phyloP scores from a whole-genome alignment of 1,140 invertebrate species.

The Drosophila lini region DNA sequence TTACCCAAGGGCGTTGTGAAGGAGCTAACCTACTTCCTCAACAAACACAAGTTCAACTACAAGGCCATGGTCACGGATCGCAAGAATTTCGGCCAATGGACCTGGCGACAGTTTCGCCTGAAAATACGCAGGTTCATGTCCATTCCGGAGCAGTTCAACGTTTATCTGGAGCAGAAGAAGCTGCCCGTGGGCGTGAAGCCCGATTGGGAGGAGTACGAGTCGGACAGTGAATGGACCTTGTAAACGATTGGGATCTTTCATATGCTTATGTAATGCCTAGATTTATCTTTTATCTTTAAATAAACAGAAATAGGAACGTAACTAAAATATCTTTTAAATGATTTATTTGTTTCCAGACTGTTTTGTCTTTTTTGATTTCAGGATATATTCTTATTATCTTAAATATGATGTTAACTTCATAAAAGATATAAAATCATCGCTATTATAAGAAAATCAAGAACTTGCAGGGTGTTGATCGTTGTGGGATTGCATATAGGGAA shows the following conservation, averaged over 20 bases:
- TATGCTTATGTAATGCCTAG: conserved; percentile 30
- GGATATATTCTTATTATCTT: no score
- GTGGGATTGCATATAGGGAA: no score
- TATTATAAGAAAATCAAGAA: no score
- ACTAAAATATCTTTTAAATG: background rate
- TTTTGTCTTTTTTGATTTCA: no score
- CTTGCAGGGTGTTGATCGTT: no score
- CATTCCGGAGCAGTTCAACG: conserved; percentile 89
- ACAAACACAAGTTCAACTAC: conserved; percentile 94
- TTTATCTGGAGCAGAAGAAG: conserved; percentile 84
- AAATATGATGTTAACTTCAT: no score
- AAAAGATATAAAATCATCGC: no score
- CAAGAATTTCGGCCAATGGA: conserved; percentile 94
- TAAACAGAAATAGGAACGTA: conserved; percentile 13
- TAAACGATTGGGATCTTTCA: conserved; percentile 21
- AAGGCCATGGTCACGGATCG: conserved; percentile 93
- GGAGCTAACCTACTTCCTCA: conserved; percentile 92
- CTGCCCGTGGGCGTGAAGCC: conserved; percentile 54
- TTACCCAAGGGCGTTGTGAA: conserved; percentile 91
- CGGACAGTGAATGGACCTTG: conserved; percentile 80
- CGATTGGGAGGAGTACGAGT: conserved; percentile 79
- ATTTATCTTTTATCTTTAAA: conserved; percentile 23
- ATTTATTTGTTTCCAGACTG: no score
- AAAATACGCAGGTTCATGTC: conserved; percentile 92
- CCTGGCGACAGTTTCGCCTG: conserved; percentile 92